Percentiles rank a stretch among this genome's conserved stretches.
Conservation (phyloP, 2,888 invertebrate genomes). For the Hipparchia semele region DNA sequence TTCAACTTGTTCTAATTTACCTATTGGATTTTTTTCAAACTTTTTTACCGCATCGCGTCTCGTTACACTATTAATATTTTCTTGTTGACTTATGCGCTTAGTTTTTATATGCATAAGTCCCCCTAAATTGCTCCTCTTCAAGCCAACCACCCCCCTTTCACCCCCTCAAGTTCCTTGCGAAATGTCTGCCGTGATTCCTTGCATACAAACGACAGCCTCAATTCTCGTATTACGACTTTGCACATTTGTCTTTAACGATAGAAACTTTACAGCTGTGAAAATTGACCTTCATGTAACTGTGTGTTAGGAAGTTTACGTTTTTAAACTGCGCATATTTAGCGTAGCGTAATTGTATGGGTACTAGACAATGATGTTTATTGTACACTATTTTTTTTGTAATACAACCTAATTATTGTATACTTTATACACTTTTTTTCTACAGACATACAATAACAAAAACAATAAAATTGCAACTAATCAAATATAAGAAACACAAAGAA, state of each 20-base stretch:
- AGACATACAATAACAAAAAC: no score
- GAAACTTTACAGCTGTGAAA: conserved; percentile 10
- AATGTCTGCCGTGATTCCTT: conserved; percentile 83
- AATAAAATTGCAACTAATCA: no score
- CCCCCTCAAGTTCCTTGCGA: conserved; percentile 71
- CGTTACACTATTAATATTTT: conserved; percentile 6
- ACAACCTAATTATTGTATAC: no score
- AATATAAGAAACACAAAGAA: not conserved
- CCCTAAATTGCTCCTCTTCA: conserved; percentile 73
- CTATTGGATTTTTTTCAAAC: not conserved
- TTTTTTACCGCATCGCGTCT: not conserved
- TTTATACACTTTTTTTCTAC: no score
- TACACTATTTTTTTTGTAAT: not conserved
- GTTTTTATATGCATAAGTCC: conserved; percentile 31
- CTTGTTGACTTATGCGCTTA: conserved; percentile 22
- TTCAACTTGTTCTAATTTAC: not conserved
- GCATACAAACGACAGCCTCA: conserved; percentile 82
- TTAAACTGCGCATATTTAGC: not conserved
- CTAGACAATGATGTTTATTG: not conserved
- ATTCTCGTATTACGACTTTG: conserved; percentile 75
- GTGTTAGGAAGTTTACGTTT: not conserved
- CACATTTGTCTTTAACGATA: conserved; percentile 60
- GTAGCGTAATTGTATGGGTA: not conserved
- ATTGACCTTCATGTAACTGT: conserved; percentile 17
- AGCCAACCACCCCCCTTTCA: conserved; percentile 60